Evolutionary conservation across 1,140 invertebrate genomes (phyloP).

Genomic region (Philotrypesis tridentata): DNA sequence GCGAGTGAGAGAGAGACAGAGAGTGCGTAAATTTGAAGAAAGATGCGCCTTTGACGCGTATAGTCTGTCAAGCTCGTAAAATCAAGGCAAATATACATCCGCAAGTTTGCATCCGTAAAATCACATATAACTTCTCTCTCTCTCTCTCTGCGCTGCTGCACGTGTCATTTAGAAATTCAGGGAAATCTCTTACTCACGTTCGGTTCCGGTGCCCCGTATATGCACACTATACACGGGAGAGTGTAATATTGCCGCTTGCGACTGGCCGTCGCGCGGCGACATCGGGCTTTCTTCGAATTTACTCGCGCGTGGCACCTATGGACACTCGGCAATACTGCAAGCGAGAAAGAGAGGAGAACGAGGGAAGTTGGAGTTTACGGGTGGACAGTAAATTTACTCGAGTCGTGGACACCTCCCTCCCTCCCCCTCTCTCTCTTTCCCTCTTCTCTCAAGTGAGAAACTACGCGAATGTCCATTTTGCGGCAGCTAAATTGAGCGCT

Average conservation of each 20-base stretch:
- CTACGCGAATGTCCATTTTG: conserved; percentile 57
- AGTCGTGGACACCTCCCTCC: conserved; percentile 51
- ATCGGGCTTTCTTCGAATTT: conserved; percentile 27
- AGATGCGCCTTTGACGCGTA: too few relatives aligned
- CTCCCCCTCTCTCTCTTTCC: not conserved
- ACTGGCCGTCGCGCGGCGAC: conserved; percentile 1
- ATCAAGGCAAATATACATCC: too few relatives aligned
- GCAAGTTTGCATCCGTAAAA: too few relatives aligned
- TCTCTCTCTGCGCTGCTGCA: too few relatives aligned
- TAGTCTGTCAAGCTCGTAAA: too few relatives aligned
- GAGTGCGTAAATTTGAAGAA: not conserved
- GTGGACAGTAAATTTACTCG: conserved; percentile 62
- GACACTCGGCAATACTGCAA: not conserved
- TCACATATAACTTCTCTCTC: not conserved
- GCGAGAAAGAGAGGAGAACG: not conserved
- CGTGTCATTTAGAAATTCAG: conserved; percentile 31
- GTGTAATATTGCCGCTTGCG: not conserved
- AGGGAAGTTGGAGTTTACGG: conserved; percentile 43
- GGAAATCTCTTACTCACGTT: conserved; percentile 1
- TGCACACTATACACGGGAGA: too few relatives aligned
- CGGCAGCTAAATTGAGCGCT: conserved; percentile 66
- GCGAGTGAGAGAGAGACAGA: too few relatives aligned
- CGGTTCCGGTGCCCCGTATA: too few relatives aligned
- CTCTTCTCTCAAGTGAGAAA: conserved; percentile 10
- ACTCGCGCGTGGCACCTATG: conserved; percentile 1